Base-by-base conservation (phyloP, 2,888 invertebrate species). In the Operophtera brumata region DNA sequence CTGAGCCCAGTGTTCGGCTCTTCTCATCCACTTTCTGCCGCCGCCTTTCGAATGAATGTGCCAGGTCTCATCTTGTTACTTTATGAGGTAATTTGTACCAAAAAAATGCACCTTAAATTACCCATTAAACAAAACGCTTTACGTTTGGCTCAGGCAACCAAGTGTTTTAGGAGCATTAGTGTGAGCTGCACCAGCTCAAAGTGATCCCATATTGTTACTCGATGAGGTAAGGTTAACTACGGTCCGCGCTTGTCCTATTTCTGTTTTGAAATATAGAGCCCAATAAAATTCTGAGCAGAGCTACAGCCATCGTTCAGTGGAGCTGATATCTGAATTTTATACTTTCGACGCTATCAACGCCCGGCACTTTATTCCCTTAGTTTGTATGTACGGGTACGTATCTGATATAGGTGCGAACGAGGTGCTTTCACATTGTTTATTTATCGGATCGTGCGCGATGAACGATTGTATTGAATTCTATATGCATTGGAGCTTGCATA, bases 291-390 rank as follows among this genome's bases (percentile, higher is more conserved):
- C 70, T 76, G 75, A 75, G 78, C 75, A 74, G 69, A 73, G 72
- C 75, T 76, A 77, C 77, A 74, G 69, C 78, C 70, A 82, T 78
- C 77, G 78, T 74, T 84, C 83, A 80, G 73, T 70, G 76, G 66
- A 76, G 76, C 78, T 73, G 75, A 75, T 74, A 84, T 84, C 81
- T 86, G 78, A 82, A 86, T 84, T 85, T 86, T 84, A 84, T 83
- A 81, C 79, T 78, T 75, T 78, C 74, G 69, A 67, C 69, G 73
- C 75, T 67, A 76, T 79, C 75, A 78, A 70, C 70, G 69, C 66
- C 65, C 55, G 65, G 67, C 69, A 72, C 71, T 80, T 78, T 80
- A 73, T 79, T 77, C 75, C 74, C 77, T 80, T 80, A 80, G 81
- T 77, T 80, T 83, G 79, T 79, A 72, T 69, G 68, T 66, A 68